Evolutionary conservation across 2,888 invertebrate species (phyloP).

Genomic region (Xylophagus ater): DNA sequence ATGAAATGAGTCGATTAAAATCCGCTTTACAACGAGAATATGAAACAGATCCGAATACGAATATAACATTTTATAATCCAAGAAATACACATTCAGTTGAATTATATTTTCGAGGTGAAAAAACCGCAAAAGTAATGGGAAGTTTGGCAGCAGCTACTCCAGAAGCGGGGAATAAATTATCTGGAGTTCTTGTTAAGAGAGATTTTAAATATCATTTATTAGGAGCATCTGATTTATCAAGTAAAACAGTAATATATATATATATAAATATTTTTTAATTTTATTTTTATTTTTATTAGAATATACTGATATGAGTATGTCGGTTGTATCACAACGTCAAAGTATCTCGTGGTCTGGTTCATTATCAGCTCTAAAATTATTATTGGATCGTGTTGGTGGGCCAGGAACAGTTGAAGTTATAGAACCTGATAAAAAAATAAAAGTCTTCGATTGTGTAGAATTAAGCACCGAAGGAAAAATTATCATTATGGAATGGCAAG

Average conservation of each 20-base stretch:
- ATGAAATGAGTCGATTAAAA: slow-evolving; percentile 95
- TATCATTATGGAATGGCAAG: slow-evolving; percentile 87
- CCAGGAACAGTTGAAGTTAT: slow-evolving; percentile 52
- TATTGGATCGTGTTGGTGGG: slow-evolving; percentile 67
- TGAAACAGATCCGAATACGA: slow-evolving; percentile 68
- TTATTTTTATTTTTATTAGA: slow-evolving; percentile 41
- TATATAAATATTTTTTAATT: background rate
- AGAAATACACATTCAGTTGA: slow-evolving; percentile 88
- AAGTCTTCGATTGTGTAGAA: slow-evolving; percentile 74
- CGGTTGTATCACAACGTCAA: slow-evolving; percentile 83
- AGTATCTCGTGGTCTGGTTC: slow-evolving; percentile 80
- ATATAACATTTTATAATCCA: slow-evolving; percentile 90
- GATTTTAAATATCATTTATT: slow-evolving; percentile 97
- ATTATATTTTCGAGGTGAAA: slow-evolving; percentile 92
- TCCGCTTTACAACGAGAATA: slow-evolving; percentile 90
- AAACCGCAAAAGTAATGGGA: slow-evolving; percentile 97
- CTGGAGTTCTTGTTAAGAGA: slow-evolving; percentile 90
- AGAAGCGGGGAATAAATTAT: slow-evolving; percentile 62
- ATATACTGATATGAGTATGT: slow-evolving; percentile 93
- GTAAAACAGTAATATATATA: slow-evolving; percentile 7
- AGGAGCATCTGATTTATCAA: slow-evolving; percentile 80
- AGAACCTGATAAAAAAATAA: slow-evolving; percentile 59
- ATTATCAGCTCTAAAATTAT: slow-evolving; percentile 56
- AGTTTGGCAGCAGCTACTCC: slow-evolving; percentile 75
- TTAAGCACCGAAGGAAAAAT: slow-evolving; percentile 70